Base-by-base conservation (phyloP, 2,888 invertebrate species). In the Geotrupes spiniger region DNA sequence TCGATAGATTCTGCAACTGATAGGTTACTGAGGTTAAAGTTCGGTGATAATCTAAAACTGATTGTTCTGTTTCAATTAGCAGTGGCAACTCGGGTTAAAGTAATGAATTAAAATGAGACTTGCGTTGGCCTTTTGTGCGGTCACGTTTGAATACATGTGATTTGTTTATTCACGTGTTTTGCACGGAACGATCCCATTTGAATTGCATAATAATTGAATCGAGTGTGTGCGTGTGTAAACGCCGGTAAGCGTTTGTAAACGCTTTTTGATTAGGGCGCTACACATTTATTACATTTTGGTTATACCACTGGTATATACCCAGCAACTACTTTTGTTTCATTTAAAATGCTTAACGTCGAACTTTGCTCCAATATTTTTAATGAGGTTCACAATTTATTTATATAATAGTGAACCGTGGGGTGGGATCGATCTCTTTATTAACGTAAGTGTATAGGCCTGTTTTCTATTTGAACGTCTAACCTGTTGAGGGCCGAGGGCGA, bases 61-160 rank as follows among this genome's bases (percentile, higher is more conserved):
- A 46, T 15, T 46, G 46, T 39, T 46, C 33, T 46, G 46, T 46
- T 46, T 46, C 46, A 46, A 46, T 46, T 46, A 46, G 46, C 28
- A 33, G 36, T 25, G 46, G 46, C 40, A 40, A 40, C 46, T 38
- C 27, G n/a, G 38, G 40, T 40, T 25, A 39, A 25, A 39, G 15
- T 40, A 39, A 33, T 33, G 46, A 46, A 46, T 46, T 46, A 46
- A 46, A 46, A 46, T 33, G 46, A 40, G 40, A 31, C 40, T 39
- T 39, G 46, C 16, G 39, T 39, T 40, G 46, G 31, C 39, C 46
- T 46, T 40, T 46, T 46, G 46, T 46, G 33, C 33, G 31, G 46
- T 40, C 46, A 46, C 46, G 46, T 46, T 46, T 40, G 29, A 46
- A 33, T 46, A 40, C 46, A 40, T 38, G 46, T 46, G 46, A 46